Percentiles rank a stretch among this genome's conserved stretches.
Conservation (phyloP, 2,888 invertebrate species). For the Bibio marci region DNA sequence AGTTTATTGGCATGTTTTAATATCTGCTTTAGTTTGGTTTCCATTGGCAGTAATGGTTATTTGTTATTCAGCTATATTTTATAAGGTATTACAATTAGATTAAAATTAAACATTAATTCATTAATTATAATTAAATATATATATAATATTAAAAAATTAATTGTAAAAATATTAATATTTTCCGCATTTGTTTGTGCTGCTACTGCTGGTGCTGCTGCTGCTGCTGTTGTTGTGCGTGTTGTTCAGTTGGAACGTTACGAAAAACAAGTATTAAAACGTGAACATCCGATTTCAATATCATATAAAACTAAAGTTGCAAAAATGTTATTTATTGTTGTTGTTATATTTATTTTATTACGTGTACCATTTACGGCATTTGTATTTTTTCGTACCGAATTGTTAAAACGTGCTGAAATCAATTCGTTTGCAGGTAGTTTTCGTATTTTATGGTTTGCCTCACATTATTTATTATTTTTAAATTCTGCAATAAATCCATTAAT, state of each 20-base stretch:
- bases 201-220: too few relatives aligned
- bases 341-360: constrained; percentile 49
- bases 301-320: constrained; percentile 51
- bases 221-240: too few relatives aligned
- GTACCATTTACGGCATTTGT: constrained; percentile 57
- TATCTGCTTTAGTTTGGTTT: constrained; percentile 59
- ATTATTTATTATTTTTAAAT: constrained; percentile 51
- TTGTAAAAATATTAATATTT: constrained; percentile 29
- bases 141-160: constrained; percentile 25
- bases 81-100: constrained; percentile 31
- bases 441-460: constrained; percentile 47
- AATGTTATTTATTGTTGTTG: constrained; percentile 49
- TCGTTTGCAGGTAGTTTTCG: constrained; percentile 36
- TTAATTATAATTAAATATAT: background rate
- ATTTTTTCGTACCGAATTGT: constrained; percentile 39
- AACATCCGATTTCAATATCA: constrained; percentile 41
- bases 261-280: constrained; percentile 39
- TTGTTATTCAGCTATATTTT: constrained; percentile 54
- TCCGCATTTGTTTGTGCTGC: too few relatives aligned
- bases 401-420: constrained; percentile 29
- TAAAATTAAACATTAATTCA: background rate
- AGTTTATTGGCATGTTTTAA: constrained; percentile 63
- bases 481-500: constrained; percentile 61
- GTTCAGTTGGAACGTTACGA: constrained; percentile 48
- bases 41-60: constrained; percentile 56